phyloP scores from a whole-genome alignment of 2,888 invertebrate species.

The Pammene aurita region DNA sequence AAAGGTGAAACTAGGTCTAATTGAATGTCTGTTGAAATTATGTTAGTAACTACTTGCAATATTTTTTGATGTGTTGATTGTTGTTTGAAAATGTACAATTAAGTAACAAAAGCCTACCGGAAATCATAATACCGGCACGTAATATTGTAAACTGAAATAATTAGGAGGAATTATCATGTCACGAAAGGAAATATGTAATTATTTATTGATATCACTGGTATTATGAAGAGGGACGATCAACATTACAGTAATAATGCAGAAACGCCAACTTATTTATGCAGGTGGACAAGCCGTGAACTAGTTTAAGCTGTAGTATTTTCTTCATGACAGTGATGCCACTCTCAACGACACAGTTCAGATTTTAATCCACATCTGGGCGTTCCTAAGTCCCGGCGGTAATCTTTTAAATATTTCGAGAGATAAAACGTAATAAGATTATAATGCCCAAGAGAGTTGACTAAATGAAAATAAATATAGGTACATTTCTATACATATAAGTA shows the following conservation, averaged over 20 bases:
- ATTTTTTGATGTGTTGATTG: too few relatives aligned
- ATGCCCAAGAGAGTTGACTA: slow-evolving; percentile 16
- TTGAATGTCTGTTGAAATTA: too few relatives aligned
- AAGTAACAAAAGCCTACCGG: too few relatives aligned
- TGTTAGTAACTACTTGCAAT: too few relatives aligned
- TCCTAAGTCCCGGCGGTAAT: slow-evolving; percentile 29
- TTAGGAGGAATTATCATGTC: slow-evolving; percentile 30
- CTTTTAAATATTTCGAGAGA: slow-evolving; percentile 29
- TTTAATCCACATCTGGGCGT: slow-evolving; percentile 34
- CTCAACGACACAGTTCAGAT: slow-evolving; percentile 20
- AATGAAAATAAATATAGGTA: background rate
- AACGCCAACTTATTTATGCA: slow-evolving; percentile 16
- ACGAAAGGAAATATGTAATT: slow-evolving; percentile 19
- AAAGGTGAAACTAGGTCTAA: too few relatives aligned
- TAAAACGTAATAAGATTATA: slow-evolving; percentile 30
- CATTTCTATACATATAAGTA: background rate
- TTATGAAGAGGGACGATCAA: slow-evolving; percentile 24
- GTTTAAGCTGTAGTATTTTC: background rate
- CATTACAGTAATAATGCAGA: slow-evolving; percentile 20
- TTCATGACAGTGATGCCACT: background rate
- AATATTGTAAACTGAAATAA: too few relatives aligned
- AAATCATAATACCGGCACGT: too few relatives aligned
- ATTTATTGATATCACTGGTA: slow-evolving; percentile 21
- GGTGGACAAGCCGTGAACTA: background rate
- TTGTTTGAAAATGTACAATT: too few relatives aligned